A percentile compares a stretch with the other conserved stretches of the same genome.
Evolutionary conservation across 1,140 invertebrate genomes (phyloP).

Genomic region (Gryllus bimaculatus): DNA sequence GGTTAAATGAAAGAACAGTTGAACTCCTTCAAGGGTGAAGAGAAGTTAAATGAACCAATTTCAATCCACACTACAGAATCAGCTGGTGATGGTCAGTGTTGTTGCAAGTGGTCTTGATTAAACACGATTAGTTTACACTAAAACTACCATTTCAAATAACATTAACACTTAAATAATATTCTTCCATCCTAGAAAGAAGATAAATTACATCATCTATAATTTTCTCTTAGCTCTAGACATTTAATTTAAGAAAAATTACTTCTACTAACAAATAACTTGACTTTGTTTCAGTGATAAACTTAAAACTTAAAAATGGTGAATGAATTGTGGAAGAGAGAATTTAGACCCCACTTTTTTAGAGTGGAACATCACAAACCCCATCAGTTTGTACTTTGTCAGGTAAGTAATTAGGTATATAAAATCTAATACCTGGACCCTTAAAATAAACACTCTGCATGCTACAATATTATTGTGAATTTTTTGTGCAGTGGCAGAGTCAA

Average conservation of each 20-base stretch:
- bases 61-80: neutral
- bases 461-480: neutral
- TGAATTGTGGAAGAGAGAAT: constrained; percentile 12
- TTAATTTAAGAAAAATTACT: too few relatives aligned
- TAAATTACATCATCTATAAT: too few relatives aligned
- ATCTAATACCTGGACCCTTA: too few relatives aligned
- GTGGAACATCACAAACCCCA: constrained; percentile 11
- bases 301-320: neutral
- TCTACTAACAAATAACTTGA: too few relatives aligned
- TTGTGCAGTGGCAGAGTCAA: constrained; percentile 23
- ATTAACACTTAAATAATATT: too few relatives aligned
- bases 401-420: neutral
- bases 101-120: too few relatives aligned
- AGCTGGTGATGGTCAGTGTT: neutral
- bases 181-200: too few relatives aligned
- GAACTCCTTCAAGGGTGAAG: neutral
- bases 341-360: neutral
- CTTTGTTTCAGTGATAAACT: neutral
- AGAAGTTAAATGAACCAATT: neutral
- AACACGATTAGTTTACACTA: too few relatives aligned
- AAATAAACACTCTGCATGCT: too few relatives aligned
- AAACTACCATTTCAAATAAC: too few relatives aligned
- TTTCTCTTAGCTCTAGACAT: too few relatives aligned
- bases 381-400: constrained; percentile 14
- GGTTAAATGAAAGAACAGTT: neutral